Evolutionary conservation across 2,888 invertebrate genomes (phyloP).

Genomic region (Pandemis heparana): DNA sequence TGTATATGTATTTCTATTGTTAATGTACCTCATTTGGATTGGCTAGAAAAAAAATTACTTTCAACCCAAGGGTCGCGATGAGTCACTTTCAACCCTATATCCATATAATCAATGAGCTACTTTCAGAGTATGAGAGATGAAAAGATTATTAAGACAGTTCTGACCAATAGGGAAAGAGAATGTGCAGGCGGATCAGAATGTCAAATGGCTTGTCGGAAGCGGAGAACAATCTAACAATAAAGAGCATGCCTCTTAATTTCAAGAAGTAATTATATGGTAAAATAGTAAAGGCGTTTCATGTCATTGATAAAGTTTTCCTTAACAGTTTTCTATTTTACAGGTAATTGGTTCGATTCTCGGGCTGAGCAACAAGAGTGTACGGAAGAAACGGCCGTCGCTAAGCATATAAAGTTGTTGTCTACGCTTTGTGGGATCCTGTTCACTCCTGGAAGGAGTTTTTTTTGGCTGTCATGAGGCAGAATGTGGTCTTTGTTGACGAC

Average conservation of each 20-base stretch:
- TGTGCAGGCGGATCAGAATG: too few species aligned
- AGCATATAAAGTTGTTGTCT: slow-evolving; percentile 87
- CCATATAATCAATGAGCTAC: too few species aligned
- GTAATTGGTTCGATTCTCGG: slow-evolving; percentile 91
- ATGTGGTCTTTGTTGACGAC: slow-evolving; percentile 65
- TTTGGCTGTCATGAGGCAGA: slow-evolving; percentile 69
- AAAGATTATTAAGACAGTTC: neutral
- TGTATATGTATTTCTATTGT: too few species aligned
- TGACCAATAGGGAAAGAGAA: neutral
- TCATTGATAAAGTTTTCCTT: neutral
- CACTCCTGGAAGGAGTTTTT: slow-evolving; percentile 79
- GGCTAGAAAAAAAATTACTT: too few species aligned
- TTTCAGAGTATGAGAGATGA: too few species aligned
- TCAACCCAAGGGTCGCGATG: too few species aligned
- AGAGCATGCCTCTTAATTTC: neutral
- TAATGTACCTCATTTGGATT: too few species aligned
- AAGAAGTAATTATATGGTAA: neutral
- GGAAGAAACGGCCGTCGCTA: slow-evolving; percentile 91
- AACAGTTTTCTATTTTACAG: slow-evolving; percentile 58
- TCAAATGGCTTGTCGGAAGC: neutral
- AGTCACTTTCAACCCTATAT: too few species aligned
- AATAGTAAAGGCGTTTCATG: neutral
- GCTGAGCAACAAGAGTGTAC: slow-evolving; percentile 90
- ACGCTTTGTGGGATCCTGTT: slow-evolving; percentile 60
- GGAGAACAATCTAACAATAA: neutral